phyloP scores from a whole-genome alignment of 2,888 invertebrate species.

The Mythimna impura region DNA sequence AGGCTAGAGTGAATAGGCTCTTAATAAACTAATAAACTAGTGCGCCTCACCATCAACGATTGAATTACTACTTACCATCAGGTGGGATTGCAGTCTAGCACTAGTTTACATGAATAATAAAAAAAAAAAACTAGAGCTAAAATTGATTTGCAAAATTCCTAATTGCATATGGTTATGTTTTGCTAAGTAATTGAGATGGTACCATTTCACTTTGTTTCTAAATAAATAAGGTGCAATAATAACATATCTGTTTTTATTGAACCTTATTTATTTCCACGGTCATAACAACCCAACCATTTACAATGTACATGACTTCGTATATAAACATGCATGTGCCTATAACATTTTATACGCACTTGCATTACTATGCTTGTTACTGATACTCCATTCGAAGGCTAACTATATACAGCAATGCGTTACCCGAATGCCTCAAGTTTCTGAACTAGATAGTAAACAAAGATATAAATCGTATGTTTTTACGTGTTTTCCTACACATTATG shows the following conservation, averaged over 20 bases:
- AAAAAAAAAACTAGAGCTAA: no score
- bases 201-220: neutral
- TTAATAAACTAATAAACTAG: no score
- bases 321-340: neutral
- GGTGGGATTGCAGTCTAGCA: no score
- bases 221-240: neutral
- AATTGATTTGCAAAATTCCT: no score
- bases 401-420: slow-evolving; percentile 6
- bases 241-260: no score
- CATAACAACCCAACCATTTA: neutral
- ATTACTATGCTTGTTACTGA: neutral
- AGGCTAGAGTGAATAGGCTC: no score
- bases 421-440: slow-evolving; percentile 25
- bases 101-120: no score
- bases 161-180: no score
- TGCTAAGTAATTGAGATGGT: no score
- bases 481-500: slow-evolving; percentile 38
- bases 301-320: neutral
- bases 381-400: neutral
- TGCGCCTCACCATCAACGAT: no score
- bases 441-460: slow-evolving; percentile 54
- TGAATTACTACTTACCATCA: no score
- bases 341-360: slow-evolving; percentile 5
- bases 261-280: no score
- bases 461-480: slow-evolving; percentile 56